Base-by-base conservation (phyloP, 2,113 vertebrate species). In the Chlamydotis undulata region DNA sequence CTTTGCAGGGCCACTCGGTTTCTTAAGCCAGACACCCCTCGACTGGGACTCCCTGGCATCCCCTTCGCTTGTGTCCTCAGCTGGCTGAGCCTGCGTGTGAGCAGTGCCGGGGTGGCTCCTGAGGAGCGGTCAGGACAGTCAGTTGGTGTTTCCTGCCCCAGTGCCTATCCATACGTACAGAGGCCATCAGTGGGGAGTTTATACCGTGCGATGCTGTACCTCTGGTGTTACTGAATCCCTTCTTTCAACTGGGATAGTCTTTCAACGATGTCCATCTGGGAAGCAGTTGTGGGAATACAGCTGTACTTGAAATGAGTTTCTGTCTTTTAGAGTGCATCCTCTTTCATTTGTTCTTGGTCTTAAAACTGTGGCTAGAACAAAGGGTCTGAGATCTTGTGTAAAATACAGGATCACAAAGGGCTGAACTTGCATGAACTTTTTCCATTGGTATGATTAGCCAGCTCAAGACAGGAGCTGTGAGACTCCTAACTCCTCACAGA, bases 1-100 rank as follows among this genome's bases (percentile, higher is more conserved):
- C 15, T 53, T 25, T 3, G 0, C 5, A 3, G 19, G 29, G 25
- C 35, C 3, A 0, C 59, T 49, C 2, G 0, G 12, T 49, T 92
- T 35, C 43, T 63, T 7, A 2, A 9, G n/a, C 56, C 11, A 4
- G 16, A 28, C 21, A 67, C 26, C 15, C 39, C 65, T 69, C 0
- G 0, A 8, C 0, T 3, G 3, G 67, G 67, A 35, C 7, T 94
- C n/a, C 16, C 45, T 76, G 45, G 68, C 75, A 33, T 4, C 33
- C 14, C 12, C 47, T 74, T 59, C 41, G 12, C 24, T 59, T 61
- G 43, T 69, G 59, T 56, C 29, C 21, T 68, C 7, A 0, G 5
- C 43, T 57, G 52, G 47, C 53, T 60, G 6, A 76, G n/a, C 21
- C 56, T 35, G 28, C 5, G 0, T 29, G 15, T 56, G 35, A 33